Conservation (phyloP, 1,140 invertebrate species). For the Geopemphigus sp. region DNA sequence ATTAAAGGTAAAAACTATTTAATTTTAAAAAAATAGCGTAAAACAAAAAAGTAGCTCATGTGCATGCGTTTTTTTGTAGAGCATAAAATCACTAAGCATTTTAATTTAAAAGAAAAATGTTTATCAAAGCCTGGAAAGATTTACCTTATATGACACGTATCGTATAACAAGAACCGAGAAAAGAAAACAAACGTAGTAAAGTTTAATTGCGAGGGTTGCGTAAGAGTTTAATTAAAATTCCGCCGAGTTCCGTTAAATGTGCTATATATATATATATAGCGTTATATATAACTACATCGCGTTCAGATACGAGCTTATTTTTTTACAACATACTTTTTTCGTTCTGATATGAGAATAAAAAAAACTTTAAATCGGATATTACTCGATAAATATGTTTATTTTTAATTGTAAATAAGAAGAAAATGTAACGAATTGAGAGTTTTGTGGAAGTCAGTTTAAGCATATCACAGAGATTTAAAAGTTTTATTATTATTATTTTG, state of each 20-base stretch:
- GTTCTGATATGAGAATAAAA: too few relatives aligned
- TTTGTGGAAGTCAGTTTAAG: too few relatives aligned
- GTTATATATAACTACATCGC: not conserved
- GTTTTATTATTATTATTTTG: too few relatives aligned
- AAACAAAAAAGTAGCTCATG: not conserved
- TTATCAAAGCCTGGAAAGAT: constrained; percentile 7
- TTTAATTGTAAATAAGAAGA: too few relatives aligned
- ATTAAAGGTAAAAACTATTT: too few relatives aligned
- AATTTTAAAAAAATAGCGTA: too few relatives aligned
- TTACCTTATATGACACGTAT: constrained; percentile 33
- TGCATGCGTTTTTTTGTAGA: not conserved
- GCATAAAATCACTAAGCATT: not conserved
- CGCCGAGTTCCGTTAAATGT: not conserved
- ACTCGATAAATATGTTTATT: too few relatives aligned
- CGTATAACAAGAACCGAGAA: not conserved
- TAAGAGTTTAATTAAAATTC: constrained; percentile 44
- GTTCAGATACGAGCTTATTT: not conserved
- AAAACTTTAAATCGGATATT: too few relatives aligned
- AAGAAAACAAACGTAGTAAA: constrained; percentile 4
- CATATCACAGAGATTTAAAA: too few relatives aligned
- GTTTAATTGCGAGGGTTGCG: constrained; percentile 24
- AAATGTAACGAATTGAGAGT: too few relatives aligned
- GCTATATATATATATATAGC: not conserved
- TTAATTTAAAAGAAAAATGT: not conserved
- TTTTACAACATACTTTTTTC: not conserved